Evolutionary conservation across 2,113 vertebrate species (phyloP).

Genomic region (Paratilapia polleni): DNA sequence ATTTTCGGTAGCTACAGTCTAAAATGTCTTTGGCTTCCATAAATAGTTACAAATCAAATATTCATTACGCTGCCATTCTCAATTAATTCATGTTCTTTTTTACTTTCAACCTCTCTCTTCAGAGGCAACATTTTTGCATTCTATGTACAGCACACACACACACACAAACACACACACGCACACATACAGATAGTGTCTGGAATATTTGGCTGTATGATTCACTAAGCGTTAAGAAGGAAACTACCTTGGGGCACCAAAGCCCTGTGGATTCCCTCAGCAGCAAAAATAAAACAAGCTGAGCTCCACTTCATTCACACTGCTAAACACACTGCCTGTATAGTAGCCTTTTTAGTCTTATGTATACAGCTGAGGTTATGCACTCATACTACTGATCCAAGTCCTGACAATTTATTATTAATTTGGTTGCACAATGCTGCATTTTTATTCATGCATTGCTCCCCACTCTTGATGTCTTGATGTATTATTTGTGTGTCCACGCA

Average conservation of each 20-base stretch:
- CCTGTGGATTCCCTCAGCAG: constrained; percentile 54
- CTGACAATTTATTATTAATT: constrained; percentile 68
- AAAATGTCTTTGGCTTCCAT: constrained; percentile 41
- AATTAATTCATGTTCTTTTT: constrained; percentile 37
- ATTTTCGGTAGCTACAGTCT: constrained; percentile 28
- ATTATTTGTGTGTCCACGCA: constrained; percentile 61
- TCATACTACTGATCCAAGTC: constrained; percentile 62
- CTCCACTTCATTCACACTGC: constrained; percentile 33
- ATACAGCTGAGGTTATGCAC: constrained; percentile 36
- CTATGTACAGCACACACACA: not conserved
- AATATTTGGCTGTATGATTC: constrained; percentile 51
- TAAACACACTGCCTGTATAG: constrained; percentile 17
- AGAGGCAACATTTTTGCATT: constrained; percentile 34
- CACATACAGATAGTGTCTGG: constrained; percentile 6
- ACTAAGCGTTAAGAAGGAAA: constrained; percentile 49
- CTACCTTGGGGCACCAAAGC: constrained; percentile 49
- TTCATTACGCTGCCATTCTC: constrained; percentile 46
- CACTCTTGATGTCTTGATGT: constrained; percentile 59
- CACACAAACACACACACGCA: not conserved
- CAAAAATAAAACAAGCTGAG: constrained; percentile 53
- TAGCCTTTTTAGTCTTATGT: constrained; percentile 18
- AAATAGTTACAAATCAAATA: constrained; percentile 66
- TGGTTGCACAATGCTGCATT: constrained; percentile 31
- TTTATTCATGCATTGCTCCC: constrained; percentile 63
- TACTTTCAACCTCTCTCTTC: constrained; percentile 33